Conservation (phyloP, 2,797 vertebrate genomes). For the Hypotaenidia philippensis region DNA sequence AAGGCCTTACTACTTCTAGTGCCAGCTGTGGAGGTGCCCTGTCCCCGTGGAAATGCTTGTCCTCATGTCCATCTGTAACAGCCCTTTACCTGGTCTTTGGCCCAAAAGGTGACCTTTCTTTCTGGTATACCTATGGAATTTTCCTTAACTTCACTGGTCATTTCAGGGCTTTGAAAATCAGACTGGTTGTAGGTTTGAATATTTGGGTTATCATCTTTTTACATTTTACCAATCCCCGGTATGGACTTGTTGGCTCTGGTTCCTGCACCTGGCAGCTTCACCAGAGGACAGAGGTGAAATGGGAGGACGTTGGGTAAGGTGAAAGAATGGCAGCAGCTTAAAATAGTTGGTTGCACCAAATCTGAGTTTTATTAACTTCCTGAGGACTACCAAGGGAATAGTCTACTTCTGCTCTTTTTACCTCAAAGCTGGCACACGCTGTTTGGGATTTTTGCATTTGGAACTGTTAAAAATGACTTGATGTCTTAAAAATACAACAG, state of each 20-base stretch:
- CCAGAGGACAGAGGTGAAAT: background rate
- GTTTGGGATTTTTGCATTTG: background rate
- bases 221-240: background rate
- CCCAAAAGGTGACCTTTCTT: background rate
- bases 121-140: rapidly evolving
- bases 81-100: background rate
- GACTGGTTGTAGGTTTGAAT: background rate
- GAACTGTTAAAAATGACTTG: background rate
- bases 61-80: rapidly evolving
- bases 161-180: background rate
- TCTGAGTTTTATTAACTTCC: background rate
- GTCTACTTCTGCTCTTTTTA: background rate
- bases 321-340: background rate
- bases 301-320: background rate
- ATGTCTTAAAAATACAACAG: background rate
- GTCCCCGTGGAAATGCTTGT: background rate
- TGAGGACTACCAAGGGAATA: background rate
- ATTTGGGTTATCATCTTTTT: background rate
- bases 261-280: background rate
- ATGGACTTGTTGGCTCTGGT: background rate
- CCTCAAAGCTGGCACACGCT: background rate
- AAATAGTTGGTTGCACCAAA: background rate
- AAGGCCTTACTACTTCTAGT: background rate
- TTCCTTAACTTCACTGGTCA: background rate
- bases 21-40: too few species aligned